Evolutionary conservation across 1,140 invertebrate genomes (phyloP), one percentile per base, ranked within the genome.

Genomic region (Drosophila tsacasi): DNA sequence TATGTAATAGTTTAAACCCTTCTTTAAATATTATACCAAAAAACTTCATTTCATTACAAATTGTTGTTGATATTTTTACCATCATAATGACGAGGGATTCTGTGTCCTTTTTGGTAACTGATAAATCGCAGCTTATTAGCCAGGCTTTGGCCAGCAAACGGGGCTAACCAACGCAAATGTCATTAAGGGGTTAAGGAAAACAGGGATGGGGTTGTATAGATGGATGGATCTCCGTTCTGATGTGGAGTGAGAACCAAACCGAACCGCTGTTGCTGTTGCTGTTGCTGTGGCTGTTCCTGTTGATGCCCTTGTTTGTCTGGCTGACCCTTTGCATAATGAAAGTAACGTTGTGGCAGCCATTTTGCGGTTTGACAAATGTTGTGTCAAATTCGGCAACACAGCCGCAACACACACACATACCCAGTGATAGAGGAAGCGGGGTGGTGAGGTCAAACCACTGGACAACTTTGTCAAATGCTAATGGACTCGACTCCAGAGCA

Each of bases 341-440:
- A 90, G 85, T 90, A 89, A 89, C 85, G 68, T 85, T 89, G 85
- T 67, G 85, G 78, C 75, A 75, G 81, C 85, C 85, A 89, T 89
- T 89, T 89, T 89, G 85, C 71, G 85, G 85, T 89, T 89, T 89
- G 85, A 89, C 85, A 89, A 89, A 89, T 89, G 85, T 90, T 89
- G 85, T 89, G 85, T 89, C 85, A 89, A 89, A 89, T 89, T 89
- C 86, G 85, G 85, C 85, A 82, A 81, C 78, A 75, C 69, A 89
- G 69, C 84, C 84, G 50, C 84, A 87, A 69, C 75, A 39, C 54
- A 55, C 50, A 52, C 50, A 54, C 13, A 17, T 13, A 55, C 12
- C 27, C 27, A 46, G 30, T 27, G 3, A 42, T 37, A 42, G 30
- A 27, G 32, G 9, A 17, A 13, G 21, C 30, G 65, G 10, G 27